Percentiles rank a stretch among this genome's conserved stretches.
phyloP scores from a whole-genome alignment of 2,113 vertebrate genomes.

The Columba janthina region DNA sequence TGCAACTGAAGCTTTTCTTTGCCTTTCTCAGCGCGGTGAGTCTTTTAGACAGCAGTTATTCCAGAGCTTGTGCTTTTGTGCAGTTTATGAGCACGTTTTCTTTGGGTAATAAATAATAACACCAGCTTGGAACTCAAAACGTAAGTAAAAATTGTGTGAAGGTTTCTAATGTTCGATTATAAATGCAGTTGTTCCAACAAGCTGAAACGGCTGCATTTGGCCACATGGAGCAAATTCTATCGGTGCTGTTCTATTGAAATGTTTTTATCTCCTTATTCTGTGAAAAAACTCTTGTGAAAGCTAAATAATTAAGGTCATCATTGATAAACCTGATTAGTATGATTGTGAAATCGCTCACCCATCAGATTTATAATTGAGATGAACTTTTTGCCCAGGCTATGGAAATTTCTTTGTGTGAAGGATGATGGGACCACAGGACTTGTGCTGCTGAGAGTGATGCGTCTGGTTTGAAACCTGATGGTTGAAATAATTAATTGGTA shows the following conservation, averaged over 20 bases:
- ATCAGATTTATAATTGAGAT: neutral
- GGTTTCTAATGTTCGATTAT: neutral
- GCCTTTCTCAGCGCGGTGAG: neutral
- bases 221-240: neutral
- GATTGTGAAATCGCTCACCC: neutral
- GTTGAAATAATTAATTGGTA: neutral
- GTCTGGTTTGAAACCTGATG: neutral
- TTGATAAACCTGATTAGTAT: neutral
- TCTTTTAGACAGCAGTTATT: neutral
- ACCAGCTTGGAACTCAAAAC: neutral
- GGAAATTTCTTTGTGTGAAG: neutral
- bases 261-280: neutral
- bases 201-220: neutral
- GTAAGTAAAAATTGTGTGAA: neutral
- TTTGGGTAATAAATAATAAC: neutral
- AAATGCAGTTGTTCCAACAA: neutral
- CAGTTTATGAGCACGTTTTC: neutral
- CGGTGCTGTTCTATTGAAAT: neutral
- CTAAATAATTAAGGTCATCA: neutral
- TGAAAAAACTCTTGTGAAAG: neutral
- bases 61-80: neutral
- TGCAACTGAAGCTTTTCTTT: neutral
- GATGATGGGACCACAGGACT: neutral
- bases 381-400: neutral
- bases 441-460: neutral